Evolutionary conservation across 1,140 invertebrate species (phyloP).

Genomic region (Lepidurus couesii): DNA sequence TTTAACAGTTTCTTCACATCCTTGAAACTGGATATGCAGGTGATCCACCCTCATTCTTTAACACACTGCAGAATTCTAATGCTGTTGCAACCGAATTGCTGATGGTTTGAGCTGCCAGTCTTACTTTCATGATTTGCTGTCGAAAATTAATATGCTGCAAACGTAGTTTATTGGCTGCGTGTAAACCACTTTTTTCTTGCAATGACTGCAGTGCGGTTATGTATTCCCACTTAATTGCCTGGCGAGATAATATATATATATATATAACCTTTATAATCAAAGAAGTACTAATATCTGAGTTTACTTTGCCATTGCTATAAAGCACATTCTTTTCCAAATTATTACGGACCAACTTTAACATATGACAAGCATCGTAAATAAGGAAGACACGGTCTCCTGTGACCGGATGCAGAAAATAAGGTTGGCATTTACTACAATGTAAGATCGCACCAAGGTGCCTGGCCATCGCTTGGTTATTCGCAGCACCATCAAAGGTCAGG

Average conservation of each 20-base stretch:
- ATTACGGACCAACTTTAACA: conserved; percentile 20
- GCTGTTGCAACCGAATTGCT: not conserved
- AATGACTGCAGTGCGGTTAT: not conserved
- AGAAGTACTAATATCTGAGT: not conserved
- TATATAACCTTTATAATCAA: not conserved
- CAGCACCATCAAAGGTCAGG: not conserved
- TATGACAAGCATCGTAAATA: conserved; percentile 20
- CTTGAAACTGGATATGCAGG: too few species aligned
- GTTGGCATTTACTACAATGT: not conserved
- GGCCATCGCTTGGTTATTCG: conserved; percentile 10
- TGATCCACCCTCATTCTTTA: too few species aligned
- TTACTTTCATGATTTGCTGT: not conserved
- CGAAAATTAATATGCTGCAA: not conserved
- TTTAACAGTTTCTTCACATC: too few species aligned
- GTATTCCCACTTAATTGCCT: conserved; percentile 19
- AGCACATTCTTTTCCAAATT: not conserved
- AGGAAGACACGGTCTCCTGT: not conserved
- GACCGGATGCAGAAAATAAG: not conserved
- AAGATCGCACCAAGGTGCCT: not conserved
- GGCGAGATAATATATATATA: not conserved
- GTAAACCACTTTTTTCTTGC: not conserved
- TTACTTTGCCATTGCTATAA: not conserved
- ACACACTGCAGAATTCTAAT: too few species aligned
- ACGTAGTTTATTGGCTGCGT: not conserved
- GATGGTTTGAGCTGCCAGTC: not conserved